A percentile compares a stretch with the other conserved stretches of the same genome.
These are phyloP conservation scores for Aplysina aerophoba DNA, from an alignment of 37 sponge, comb jelly and placozoan genomes.

Conservation along the genomic window DNA sequence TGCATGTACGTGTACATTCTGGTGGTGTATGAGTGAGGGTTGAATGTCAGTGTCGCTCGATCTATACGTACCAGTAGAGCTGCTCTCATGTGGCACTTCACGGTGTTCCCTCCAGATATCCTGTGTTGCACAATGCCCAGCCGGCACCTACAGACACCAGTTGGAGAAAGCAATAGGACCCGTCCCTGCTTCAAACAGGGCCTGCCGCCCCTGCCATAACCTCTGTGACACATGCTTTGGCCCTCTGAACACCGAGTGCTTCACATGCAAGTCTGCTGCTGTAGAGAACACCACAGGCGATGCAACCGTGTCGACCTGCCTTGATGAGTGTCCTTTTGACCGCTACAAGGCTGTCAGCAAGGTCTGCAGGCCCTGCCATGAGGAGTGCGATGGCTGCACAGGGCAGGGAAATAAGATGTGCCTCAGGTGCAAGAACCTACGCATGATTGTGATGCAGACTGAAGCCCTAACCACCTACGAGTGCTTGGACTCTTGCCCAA, in stretches of 20 bases:
- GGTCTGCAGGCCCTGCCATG: slow-evolving; percentile 43
- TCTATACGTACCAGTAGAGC: too few species aligned
- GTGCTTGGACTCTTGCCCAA: not conserved
- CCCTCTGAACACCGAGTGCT: not conserved
- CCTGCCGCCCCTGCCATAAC: slow-evolving; percentile 38
- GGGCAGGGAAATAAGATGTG: slow-evolving; percentile 35
- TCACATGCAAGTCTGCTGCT: slow-evolving; percentile 15
- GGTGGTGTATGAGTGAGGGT: not conserved
- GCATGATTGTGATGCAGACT: not conserved
- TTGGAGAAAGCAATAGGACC: not conserved
- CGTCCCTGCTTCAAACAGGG: slow-evolving; percentile 15
- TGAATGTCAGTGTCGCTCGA: too few species aligned
- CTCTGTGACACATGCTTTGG: slow-evolving; percentile 27
- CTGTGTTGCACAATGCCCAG: slow-evolving; percentile 27
- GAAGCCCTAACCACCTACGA: not conserved
- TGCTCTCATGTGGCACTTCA: too few species aligned
- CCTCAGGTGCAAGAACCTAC: slow-evolving; percentile 24
- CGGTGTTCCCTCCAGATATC: not conserved
- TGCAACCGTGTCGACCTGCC: not conserved
- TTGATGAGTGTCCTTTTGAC: not conserved
- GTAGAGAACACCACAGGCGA: not conserved
- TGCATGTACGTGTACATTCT: not conserved
- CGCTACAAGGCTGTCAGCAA: not conserved
- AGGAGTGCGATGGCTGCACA: slow-evolving; percentile 47
- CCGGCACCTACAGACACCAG: slow-evolving; percentile 26